phyloP scores from a whole-genome alignment of 2,113 vertebrate genomes.

The Hemiprocne comata region DNA sequence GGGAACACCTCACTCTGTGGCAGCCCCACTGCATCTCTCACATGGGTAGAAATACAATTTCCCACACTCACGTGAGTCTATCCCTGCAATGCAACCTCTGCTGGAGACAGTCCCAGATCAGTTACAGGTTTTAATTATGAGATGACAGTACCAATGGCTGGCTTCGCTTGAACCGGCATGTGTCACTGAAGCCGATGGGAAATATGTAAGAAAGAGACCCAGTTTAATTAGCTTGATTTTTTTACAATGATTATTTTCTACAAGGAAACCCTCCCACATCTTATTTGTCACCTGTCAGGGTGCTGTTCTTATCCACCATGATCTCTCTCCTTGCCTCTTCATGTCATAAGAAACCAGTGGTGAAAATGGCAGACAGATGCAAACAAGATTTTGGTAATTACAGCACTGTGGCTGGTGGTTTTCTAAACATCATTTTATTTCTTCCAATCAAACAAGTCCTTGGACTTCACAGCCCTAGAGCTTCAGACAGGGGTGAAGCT shows the following conservation, averaged over 20 bases:
- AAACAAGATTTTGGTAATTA: constrained; percentile 79
- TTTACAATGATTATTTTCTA: constrained; percentile 61
- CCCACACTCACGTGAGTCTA: background rate
- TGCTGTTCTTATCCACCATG: constrained; percentile 66
- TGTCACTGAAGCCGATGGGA: constrained; percentile 64
- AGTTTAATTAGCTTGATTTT: constrained; percentile 80
- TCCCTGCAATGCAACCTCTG: background rate
- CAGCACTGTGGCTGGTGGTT: constrained; percentile 67
- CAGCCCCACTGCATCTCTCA: background rate
- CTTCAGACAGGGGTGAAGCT: constrained; percentile 73
- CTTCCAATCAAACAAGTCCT: constrained; percentile 77
- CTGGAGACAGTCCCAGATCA: constrained; percentile 24
- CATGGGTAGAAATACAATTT: background rate
- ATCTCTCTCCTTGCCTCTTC: constrained; percentile 35
- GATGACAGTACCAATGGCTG: constrained; percentile 51
- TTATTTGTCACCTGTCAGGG: constrained; percentile 65
- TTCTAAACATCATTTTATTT: constrained; percentile 77
- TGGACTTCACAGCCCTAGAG: constrained; percentile 75
- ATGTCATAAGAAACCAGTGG: constrained; percentile 63
- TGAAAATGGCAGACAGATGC: constrained; percentile 70
- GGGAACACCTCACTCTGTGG: background rate
- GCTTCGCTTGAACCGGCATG: constrained; percentile 58
- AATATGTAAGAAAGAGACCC: constrained; percentile 62
- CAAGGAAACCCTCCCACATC: constrained; percentile 60
- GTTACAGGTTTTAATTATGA: constrained; percentile 72